Base-by-base conservation (phyloP, 2,888 invertebrate species). In the Epinotia brunnichana region DNA sequence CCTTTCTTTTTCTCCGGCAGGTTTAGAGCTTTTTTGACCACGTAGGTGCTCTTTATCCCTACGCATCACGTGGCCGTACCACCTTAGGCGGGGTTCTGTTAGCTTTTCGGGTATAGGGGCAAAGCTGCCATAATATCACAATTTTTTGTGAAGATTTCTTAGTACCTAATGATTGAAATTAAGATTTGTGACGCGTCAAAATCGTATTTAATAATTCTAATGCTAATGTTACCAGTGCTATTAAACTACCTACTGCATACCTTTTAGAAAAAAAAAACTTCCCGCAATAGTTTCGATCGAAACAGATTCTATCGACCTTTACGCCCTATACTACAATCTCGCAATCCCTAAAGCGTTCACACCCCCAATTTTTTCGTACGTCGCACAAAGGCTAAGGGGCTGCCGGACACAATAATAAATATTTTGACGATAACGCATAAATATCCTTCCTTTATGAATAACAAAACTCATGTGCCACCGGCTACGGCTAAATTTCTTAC, bases 361-460 rank as follows among this genome's bases (percentile, higher is more conserved):
- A 92, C 92, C 90, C 92, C 86, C 84, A 84, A 83, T 87, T 91
- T 91, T 90, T 91, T 88, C 66, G 80, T 81, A 80, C 84, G 88
- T 90, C 90, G 85, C 90, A 90, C 89, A 92, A 92, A 91, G 87
- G 91, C 89, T 88, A 84, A 84, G 86, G 87, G 88, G 89, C 89
- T 87, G 78, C 79, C 85, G 85, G 91, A 91, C 90, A 88, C 89
- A 91, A 90, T 92, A 92, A 93, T 93, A 93, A 93, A 92, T 92
- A 93, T 92, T 93, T 92, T 92, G 92, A 92, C 91, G 90, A 92
- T 92, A 92, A 90, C 85, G 86, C 91, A 92, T 92, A 93, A 93
- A 93, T 93, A 92, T 92, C 86, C 83, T 84, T 84, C 88, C 85
- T 92, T 91, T 92, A 92, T 92, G 92, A 92, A 93, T 93, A 90